Evolutionary conservation across 1,140 invertebrate genomes (phyloP), one percentile per base, ranked within the genome.

Genomic region (Macrotrachela quadricornifera): DNA sequence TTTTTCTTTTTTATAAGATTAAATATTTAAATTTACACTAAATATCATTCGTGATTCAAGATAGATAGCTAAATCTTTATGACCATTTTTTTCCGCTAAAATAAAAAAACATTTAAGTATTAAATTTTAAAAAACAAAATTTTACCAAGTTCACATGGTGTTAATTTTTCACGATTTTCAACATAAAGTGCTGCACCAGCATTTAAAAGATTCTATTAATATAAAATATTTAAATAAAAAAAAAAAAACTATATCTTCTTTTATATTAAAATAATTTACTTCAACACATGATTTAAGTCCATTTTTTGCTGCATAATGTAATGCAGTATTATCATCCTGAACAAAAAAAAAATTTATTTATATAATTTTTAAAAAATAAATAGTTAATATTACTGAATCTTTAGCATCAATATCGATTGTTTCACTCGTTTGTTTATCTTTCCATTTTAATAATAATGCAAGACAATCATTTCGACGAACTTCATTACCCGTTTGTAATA

Each of bases 1-100:
- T 42, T 10, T 18, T 6, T 36, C 14, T 46, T 18, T 45, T 16
- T 18, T 21, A n/a, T 17, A 17, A 51, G 15, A 50, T 17, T 50
- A 57, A 37, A 41, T 46, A 18, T 50, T 44, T 42, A 13, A 55
- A 72, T 76, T 76, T 68, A 78, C 77, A 68, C 63, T 68, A 51
- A 80, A 80, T 51, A 80, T 76, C 76, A 80, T 80, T 61, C 75
- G 76, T 14, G 76, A 77, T 64, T 80, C 79, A 13, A 80, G 61
- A 59, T 75, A 74, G 10, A 74, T 64, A n/a, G 78, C 78, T 56
- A 80, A 77, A 47, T 75, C 71, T 57, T 75, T 71, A 64, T 77
- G 71, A 8, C 73, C 70, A 50, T 66, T 67, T 59, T 71, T 69
- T 62, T 78, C 76, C 8, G 79, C 78, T 57, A 57, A 76, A 60